phyloP scores from a whole-genome alignment of 2,888 invertebrate genomes.

The Melolontha melolontha region DNA sequence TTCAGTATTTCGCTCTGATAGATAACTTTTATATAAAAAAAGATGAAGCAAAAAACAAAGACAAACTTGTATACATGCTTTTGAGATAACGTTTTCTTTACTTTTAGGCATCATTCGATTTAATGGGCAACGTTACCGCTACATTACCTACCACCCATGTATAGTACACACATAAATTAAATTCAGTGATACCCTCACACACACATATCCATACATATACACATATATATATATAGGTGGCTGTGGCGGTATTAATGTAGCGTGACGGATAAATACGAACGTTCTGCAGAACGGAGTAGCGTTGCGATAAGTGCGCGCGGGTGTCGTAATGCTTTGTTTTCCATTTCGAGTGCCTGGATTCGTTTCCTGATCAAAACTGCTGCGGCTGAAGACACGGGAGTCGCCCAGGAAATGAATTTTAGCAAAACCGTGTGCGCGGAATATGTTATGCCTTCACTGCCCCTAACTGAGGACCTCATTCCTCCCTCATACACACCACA shows the following conservation, averaged over 20 bases:
- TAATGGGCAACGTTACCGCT: constrained; percentile 31
- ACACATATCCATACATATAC: constrained; percentile 9
- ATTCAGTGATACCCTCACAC: constrained; percentile 48
- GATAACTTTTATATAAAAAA: not conserved
- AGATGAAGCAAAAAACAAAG: not conserved
- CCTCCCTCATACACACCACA: constrained; percentile 12
- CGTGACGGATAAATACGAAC: constrained; percentile 53
- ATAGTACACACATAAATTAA: constrained; percentile 45
- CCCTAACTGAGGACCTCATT: constrained; percentile 42
- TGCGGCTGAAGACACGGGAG: constrained; percentile 62
- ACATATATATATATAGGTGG: constrained; percentile 30
- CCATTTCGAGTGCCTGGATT: constrained; percentile 62
- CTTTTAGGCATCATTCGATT: constrained; percentile 29
- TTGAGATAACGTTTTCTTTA: constrained; percentile 15
- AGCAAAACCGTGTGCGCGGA: constrained; percentile 59
- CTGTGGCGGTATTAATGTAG: constrained; percentile 54
- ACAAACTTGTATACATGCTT: constrained; percentile 4
- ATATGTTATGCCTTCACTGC: constrained; percentile 52
- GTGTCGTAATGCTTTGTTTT: constrained; percentile 60
- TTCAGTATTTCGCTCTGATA: constrained; percentile 1
- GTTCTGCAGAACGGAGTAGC: constrained; percentile 45
- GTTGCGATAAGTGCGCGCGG: constrained; percentile 53
- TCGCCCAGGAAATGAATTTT: constrained; percentile 65
- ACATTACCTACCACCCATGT: constrained; percentile 39
- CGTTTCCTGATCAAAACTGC: constrained; percentile 61